Base-by-base conservation (phyloP, 2,888 invertebrate genomes). In the Seira musarum region DNA sequence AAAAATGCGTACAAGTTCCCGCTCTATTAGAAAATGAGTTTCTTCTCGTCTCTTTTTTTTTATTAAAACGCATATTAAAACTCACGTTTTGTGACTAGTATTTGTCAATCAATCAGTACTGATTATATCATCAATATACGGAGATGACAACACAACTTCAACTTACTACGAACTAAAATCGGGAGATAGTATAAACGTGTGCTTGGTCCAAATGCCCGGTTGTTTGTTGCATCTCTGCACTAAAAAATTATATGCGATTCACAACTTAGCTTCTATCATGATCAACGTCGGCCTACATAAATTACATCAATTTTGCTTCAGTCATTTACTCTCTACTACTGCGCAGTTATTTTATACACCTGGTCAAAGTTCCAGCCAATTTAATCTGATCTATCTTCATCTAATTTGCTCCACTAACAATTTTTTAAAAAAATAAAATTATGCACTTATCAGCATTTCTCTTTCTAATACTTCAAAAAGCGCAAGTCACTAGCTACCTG, bases 111-210 rank as follows among this genome's bases (percentile, higher is more conserved):
- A 49, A n/a, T 49, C 49, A 49, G 15, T 49, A n/a, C 17, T n/a
- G 49, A 49, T 49, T 49, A 49, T 49, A 8, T 49, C 49, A 49
- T 49, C 49, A 49, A 49, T 49, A n/a, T 49, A 49, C 49, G 49
- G 49, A 49, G 49, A 49, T 49, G 49, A 49, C 49, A 49, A 49
- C 49, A 49, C 49, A 49, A 49, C 49, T 49, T 49, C n/a, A 40
- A 40, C 49, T 49, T 49, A 49, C 49, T 49, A 49, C 49, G 49
- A 49, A 49, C 49, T 49, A 49, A 49, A 49, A 49, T 49, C 49
- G 49, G 15, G 17, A 49, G 49, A 30, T 30, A 30, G 49, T 49
- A 49, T 49, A 49, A 49, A 8, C n/a, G n/a, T n/a, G 30, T 30
- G 30, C 40, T 40, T 49, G 49, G 49, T 49, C 49, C 49, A 13